Evolutionary conservation across 1,140 invertebrate genomes (phyloP).

Genomic region (Procambarus virginalis): DNA sequence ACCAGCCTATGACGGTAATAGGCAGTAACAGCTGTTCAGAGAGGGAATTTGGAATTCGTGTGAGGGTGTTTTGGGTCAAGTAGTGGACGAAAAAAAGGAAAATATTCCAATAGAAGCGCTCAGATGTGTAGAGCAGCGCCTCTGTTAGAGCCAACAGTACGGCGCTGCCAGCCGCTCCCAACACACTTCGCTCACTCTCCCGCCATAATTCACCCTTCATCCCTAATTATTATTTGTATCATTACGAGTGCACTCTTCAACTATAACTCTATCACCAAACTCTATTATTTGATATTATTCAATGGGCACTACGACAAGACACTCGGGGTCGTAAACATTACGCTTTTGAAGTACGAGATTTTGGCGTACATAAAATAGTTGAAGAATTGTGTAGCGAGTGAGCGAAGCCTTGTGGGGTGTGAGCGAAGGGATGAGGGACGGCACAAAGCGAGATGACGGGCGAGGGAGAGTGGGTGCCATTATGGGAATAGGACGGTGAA

Average conservation of each 20-base stretch:
- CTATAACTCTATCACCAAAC: too few relatives aligned
- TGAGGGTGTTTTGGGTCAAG: too few relatives aligned
- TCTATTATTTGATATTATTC: too few relatives aligned
- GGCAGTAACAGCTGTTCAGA: too few relatives aligned
- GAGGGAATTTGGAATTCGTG: too few relatives aligned
- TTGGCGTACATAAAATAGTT: too few relatives aligned
- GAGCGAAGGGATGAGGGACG: conserved; percentile 4
- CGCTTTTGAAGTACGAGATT: too few relatives aligned
- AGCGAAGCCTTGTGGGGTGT: background rate
- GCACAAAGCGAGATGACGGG: conserved; percentile 43
- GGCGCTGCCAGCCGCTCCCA: background rate
- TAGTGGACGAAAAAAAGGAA: too few relatives aligned
- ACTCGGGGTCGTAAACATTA: too few relatives aligned
- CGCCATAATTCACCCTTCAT: background rate
- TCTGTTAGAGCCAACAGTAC: background rate
- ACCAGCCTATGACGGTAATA: too few relatives aligned
- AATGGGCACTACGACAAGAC: too few relatives aligned
- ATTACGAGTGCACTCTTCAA: background rate
- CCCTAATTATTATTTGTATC: background rate
- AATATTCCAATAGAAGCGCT: background rate
- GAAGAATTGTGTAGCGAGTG: background rate
- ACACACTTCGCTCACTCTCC: background rate
- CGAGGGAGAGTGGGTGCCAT: conserved; percentile 33
- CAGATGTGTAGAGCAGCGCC: background rate
- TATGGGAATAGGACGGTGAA: conserved; percentile 43